Conservation (phyloP, 2,888 invertebrate genomes). For the Eupithecia abbreviata region DNA sequence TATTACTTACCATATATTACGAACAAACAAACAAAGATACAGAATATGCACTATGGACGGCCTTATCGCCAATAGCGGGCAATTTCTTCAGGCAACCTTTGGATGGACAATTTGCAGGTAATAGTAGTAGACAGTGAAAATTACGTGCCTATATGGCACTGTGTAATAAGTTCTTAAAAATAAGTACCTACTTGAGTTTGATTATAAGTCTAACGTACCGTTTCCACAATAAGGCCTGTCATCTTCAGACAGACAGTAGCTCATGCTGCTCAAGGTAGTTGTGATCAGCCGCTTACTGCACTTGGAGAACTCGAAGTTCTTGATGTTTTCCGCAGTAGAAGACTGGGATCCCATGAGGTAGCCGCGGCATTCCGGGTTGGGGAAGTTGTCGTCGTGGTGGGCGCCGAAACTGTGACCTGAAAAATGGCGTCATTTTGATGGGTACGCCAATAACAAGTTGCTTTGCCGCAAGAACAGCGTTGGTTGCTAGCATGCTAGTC, state of each 20-base stretch:
- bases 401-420: constrained; percentile 82
- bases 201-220: constrained; percentile 57
- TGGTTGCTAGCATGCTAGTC: too few species aligned
- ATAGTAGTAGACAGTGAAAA: too few species aligned
- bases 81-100: too few species aligned
- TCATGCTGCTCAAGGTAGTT: constrained; percentile 75
- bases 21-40: too few species aligned
- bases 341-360: constrained; percentile 80
- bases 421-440: not conserved
- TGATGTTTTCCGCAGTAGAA: constrained; percentile 55
- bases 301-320: constrained; percentile 73
- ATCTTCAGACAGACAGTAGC: constrained; percentile 74
- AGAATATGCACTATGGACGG: too few species aligned
- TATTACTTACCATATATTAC: too few species aligned
- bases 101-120: too few species aligned
- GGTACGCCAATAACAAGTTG: too few species aligned
- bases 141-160: too few species aligned
- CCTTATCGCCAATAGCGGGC: too few species aligned
- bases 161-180: too few species aligned
- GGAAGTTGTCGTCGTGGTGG: constrained; percentile 79
- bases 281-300: constrained; percentile 80
- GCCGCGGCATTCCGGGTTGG: constrained; percentile 69
- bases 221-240: constrained; percentile 81
- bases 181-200: not conserved
- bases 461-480: too few species aligned